Evolutionary conservation across 2,888 invertebrate species (phyloP), one percentile per base, ranked within the genome.

Genomic region (Trilocha varians): DNA sequence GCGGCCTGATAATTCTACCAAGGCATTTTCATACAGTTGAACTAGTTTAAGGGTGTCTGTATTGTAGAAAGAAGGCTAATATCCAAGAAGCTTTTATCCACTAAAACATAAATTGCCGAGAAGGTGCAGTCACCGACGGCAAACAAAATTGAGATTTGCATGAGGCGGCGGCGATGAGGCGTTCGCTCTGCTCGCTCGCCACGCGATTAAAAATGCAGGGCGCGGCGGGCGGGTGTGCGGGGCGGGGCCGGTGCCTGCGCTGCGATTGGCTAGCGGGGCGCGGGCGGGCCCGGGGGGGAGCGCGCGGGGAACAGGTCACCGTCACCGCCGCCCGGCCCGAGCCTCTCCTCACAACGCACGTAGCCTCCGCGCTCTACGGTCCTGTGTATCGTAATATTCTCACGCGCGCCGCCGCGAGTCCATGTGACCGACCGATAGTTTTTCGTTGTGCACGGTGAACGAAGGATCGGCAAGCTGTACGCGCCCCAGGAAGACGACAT

Each of bases 401-500:
- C 68, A 66, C 73, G 74, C 70, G 76, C 70, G 61, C 64, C 73
- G 72, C 70, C 82, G 83, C 83, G 82, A 82, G 79, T 78, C 77
- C 83, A 83, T 82, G 84, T 83, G 84, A 84, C 65, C 80, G 78
- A 75, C 76, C 75, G 77, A 74, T 63, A 68, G 79, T 76, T 75
- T 67, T 75, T 82, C 64, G 78, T 78, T 77, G 80, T 82, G 80
- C 67, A 77, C 76, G 64, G 84, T 82, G 80, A 77, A 75, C 70
- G 66, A 75, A 82, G 78, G 72, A 79, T 70, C 89, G 87, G 84
- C 93, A 93, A 93, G 87, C 93, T 93, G 93, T 93, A 91, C 91
- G 90, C 91, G 84, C 91, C 90, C 87, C 88, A 91, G 90, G 92
- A 91, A 87, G 90, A 90, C 80, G 93, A 92, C 70, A 95, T 95